These are phyloP conservation scores for Leptopilina myrica DNA, from an alignment of 2,888 invertebrate species.

Conservation along the genomic window DNA sequence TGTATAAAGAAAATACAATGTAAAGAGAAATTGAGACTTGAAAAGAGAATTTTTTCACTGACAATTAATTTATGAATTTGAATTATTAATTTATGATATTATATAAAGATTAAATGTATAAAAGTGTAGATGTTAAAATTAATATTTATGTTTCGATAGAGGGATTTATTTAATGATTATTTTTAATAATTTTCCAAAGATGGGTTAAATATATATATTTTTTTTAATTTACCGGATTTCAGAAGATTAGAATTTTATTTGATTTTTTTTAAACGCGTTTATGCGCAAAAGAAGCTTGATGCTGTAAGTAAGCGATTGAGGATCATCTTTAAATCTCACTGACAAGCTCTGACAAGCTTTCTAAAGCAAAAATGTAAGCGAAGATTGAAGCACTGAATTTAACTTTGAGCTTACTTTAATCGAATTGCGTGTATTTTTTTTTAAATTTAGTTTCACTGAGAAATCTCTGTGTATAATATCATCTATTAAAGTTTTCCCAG, in stretches of 20 bases:
- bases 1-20: no score
- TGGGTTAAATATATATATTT: background rate
- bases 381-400: slow-evolving; percentile 29
- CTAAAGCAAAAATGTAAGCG: slow-evolving; percentile 10
- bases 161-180: background rate
- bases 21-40: no score
- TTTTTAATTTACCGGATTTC: background rate
- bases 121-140: no score
- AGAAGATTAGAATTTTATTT: background rate
- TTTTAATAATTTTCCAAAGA: background rate
- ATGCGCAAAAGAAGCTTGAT: slow-evolving; percentile 10
- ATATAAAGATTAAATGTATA: no score
- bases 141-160: no score
- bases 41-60: no score
- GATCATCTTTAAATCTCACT: slow-evolving; percentile 31
- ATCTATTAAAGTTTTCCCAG: background rate
- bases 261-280: background rate
- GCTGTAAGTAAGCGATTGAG: slow-evolving; percentile 30
- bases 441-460: background rate
- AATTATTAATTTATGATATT: no score
- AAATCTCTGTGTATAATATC: slow-evolving; percentile 8
- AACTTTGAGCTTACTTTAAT: slow-evolving; percentile 37
- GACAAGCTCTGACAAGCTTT: slow-evolving; percentile 39
- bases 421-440: slow-evolving; percentile 6
- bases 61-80: no score